These are phyloP conservation scores for Rhaphigaster nebulosa DNA, from an alignment of 2,888 invertebrate genomes.

Conservation along the genomic window DNA sequence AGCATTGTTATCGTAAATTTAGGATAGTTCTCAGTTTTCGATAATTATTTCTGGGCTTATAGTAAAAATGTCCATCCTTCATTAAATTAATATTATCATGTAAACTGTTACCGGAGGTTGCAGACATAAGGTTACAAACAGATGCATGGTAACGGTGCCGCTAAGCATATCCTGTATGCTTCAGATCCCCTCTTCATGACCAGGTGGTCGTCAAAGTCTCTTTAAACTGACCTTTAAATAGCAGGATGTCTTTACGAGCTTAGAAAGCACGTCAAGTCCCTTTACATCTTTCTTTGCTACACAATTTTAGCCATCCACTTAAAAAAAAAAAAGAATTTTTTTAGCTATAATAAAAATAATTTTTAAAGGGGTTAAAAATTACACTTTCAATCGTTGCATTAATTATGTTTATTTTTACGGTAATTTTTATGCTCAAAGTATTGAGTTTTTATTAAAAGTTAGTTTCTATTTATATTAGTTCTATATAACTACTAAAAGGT, in stretches of 20 bases:
- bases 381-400: too few relatives aligned
- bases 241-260: not conserved
- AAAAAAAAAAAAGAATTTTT: not conserved
- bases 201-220: not conserved
- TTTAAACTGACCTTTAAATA: slow-evolving; percentile 9
- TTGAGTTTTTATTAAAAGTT: not conserved
- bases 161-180: not conserved
- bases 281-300: not conserved
- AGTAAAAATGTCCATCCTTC: not conserved
- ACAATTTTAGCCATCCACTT: not conserved
- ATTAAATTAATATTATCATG: not conserved
- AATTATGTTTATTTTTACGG: too few relatives aligned
- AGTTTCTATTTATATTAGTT: not conserved
- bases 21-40: too few relatives aligned
- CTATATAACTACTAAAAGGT: not conserved
- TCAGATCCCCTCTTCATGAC: not conserved
- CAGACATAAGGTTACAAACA: slow-evolving; percentile 18
- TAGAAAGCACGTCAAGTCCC: not conserved
- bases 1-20: too few relatives aligned
- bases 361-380: not conserved
- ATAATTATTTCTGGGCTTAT: too few relatives aligned
- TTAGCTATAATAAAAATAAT: not conserved
- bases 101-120: not conserved
- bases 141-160: not conserved
- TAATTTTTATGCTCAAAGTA: not conserved